phyloP scores from a whole-genome alignment of 2,888 invertebrate genomes.

The Stenichneumon culpator region DNA sequence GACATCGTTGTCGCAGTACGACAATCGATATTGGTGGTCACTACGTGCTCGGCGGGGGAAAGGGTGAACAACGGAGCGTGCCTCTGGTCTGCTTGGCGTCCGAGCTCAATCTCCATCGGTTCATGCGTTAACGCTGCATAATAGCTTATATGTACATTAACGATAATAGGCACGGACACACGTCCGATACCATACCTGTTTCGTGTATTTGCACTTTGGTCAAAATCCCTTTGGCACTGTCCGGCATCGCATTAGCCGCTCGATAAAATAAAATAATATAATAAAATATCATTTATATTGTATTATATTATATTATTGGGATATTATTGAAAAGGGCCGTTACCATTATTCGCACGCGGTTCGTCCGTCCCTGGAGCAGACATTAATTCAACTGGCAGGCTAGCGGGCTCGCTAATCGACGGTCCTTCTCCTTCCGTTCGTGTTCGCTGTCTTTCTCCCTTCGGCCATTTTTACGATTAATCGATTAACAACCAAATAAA shows the following conservation, averaged over 20 bases:
- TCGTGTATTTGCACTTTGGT: slow-evolving; percentile 17
- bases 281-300: background rate
- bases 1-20: slow-evolving; percentile 81
- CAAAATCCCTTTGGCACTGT: slow-evolving; percentile 15
- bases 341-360: slow-evolving; percentile 37
- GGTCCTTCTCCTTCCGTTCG: slow-evolving; percentile 1
- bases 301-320: too few relatives aligned
- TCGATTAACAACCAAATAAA: slow-evolving; percentile 8
- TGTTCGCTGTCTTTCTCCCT: background rate
- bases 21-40: slow-evolving; percentile 80
- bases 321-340: background rate
- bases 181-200: background rate
- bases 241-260: background rate
- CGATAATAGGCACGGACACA: slow-evolving; percentile 7
- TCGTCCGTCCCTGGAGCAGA: slow-evolving; percentile 21
- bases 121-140: background rate
- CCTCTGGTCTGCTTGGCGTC: background rate
- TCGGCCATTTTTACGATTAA: background rate
- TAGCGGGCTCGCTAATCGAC: slow-evolving; percentile 3
- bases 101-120: slow-evolving; percentile 4
- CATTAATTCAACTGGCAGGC: slow-evolving; percentile 23
- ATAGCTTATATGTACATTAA: background rate
- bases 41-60: slow-evolving; percentile 52
- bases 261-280: background rate
- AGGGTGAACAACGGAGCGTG: background rate